Evolutionary conservation across 2,888 invertebrate species (phyloP), one percentile per base, ranked within the genome.

Genomic region (Anodontia alba): DNA sequence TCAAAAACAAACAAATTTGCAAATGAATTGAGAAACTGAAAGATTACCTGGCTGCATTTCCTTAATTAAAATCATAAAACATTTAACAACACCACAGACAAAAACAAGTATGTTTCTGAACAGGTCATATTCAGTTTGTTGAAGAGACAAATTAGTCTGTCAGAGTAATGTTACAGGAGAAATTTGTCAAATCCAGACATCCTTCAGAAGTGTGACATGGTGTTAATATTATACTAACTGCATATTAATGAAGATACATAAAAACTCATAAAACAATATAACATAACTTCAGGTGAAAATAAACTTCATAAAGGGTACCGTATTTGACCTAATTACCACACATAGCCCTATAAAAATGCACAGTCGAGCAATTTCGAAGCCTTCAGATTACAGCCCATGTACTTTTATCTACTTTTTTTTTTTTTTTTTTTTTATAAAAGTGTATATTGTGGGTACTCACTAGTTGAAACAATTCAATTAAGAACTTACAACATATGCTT

Each of bases 141-240:
- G 31, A 62, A 62, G 31, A 62, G 62, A 62, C 33, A 33, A 20
- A 62, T 62, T 26, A 62, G 5, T 17, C 33, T 62, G 62, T 62
- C 62, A 62, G 15, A 12, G 17, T 31, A 29, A 31, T 10, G 62
- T 20, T 62, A 33, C 62, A 17, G 62, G 23, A 62, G 33, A 33
- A 33, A 62, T 62, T 33, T 29, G 15, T 62, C 62, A 62, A 23
- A 1, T 15, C 33, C 8, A 31, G 62, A 62, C 62, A 62, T 8
- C 20, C 33, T 62, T 62, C 62, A 62, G 62, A 33, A 12, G 33
- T 62, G 33, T 62, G 62, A 62, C 62, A 62, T 33, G 23, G 62
- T 33, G 62, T 62, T 62, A 62, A 62, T 62, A 62, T 62, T 33
- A 23, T 62, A 33, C 62, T 62, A 62, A 62, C 62, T 62, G 62